phyloP scores from a whole-genome alignment of 2,888 invertebrate genomes.

The Drosophila neotestacea region DNA sequence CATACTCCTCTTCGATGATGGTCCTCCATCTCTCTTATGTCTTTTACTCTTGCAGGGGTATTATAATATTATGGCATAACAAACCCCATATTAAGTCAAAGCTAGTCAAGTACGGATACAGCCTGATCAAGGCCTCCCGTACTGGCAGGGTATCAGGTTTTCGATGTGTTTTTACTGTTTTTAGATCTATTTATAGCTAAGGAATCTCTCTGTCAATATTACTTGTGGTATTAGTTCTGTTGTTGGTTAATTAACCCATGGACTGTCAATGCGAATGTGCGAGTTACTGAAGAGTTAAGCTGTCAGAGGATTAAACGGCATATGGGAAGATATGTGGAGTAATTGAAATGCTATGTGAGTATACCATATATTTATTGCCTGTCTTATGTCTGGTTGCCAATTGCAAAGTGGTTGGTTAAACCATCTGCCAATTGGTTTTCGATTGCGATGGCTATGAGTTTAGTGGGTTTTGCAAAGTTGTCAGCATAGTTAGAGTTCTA shows the following conservation, averaged over 20 bases:
- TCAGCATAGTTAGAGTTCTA: constrained; percentile 45
- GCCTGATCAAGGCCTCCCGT: too few species aligned
- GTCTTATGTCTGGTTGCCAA: constrained; percentile 22
- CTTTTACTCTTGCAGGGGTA: neutral
- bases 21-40: neutral
- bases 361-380: constrained; percentile 48
- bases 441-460: constrained; percentile 39
- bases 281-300: constrained; percentile 48
- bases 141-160: neutral
- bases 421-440: constrained; percentile 62
- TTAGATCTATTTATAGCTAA: constrained; percentile 14
- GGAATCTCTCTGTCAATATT: neutral
- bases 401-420: constrained; percentile 22
- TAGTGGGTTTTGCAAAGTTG: constrained; percentile 49
- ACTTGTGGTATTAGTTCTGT: constrained; percentile 24
- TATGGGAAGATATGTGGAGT: constrained; percentile 26
- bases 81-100: too few species aligned
- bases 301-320: constrained; percentile 42
- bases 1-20: neutral
- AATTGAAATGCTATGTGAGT: constrained; percentile 56
- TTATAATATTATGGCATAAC: neutral
- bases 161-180: neutral
- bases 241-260: constrained; percentile 63
- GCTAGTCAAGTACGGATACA: too few species aligned
- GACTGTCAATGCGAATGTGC: constrained; percentile 34